Base-by-base conservation (phyloP, 1,140 invertebrate species). In the Drusus annulatus region DNA sequence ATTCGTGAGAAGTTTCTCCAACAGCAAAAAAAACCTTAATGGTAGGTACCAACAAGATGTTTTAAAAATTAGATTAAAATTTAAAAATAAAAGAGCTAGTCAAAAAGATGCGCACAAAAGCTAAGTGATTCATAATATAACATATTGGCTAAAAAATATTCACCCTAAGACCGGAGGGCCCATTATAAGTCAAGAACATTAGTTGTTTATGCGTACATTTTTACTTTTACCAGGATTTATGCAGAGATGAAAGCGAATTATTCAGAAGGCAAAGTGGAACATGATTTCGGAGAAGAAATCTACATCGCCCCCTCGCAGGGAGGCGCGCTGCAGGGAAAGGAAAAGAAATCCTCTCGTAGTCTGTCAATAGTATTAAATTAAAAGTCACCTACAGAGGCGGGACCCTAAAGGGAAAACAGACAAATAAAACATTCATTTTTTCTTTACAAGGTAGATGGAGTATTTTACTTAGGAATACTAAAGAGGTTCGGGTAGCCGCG, bases 141-240 rank as follows among this genome's bases (percentile, higher is more conserved):
- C 19, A 63, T 21, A 63, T 63, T 63, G 17, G 17, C 23, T 25
- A 63, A 63, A 45, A 63, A 23, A 63, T 23, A 63, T 23, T 63
- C 60, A 63, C 60, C 60, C 60, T 25, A 45, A n/a, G 16, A 8
- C 28, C 28, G 31, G n/a, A 68, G 19, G 31, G 16, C 28, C 76
- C 50, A 69, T 69, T 56, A 68, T 23, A 68, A 45, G 50, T 28
- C 60, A 21, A 51, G 62, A 31, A 68, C 28, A 69, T 78, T 78
- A 56, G 76, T 54, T 78, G 76, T 78, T 78, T 69, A 78, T 78
- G 63, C n/a, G 63, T 51, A 78, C 54, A 78, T 78, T 68, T 68
- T 50, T 68, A 54, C 63, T 50, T 68, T 45, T 36, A 78, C 21
- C 15, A 51, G 50, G 63, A 68, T 78, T 78, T 78, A 63, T 23